Evolutionary conservation across 2,888 invertebrate genomes (phyloP).

Genomic region (Drosophila antonietae): DNA sequence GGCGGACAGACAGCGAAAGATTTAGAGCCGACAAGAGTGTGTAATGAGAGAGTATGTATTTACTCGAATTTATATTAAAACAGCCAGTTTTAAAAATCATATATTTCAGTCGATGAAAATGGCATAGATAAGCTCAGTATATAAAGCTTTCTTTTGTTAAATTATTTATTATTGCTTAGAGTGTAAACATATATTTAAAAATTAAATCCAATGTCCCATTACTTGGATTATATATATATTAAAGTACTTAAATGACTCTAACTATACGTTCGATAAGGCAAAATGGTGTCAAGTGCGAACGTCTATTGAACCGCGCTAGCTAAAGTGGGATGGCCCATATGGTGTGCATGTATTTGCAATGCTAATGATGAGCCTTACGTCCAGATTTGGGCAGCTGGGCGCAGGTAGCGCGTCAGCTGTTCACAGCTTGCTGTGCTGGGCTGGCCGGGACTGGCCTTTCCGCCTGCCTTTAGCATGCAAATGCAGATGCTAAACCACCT

Average conservation of each 20-base stretch:
- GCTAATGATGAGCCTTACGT: constrained; percentile 29
- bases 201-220: not conserved
- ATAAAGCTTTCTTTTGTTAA: too few species aligned
- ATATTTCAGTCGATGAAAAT: not conserved
- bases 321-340: constrained; percentile 20
- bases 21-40: too few species aligned
- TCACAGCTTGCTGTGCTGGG: not conserved
- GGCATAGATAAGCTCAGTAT: not conserved
- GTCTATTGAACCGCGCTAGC: constrained; percentile 30
- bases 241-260: not conserved
- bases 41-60: too few species aligned
- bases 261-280: not conserved
- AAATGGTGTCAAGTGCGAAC: constrained; percentile 64
- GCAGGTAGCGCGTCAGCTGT: constrained; percentile 19
- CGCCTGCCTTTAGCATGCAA: constrained; percentile 61
- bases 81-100: not conserved
- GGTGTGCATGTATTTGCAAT: constrained; percentile 27
- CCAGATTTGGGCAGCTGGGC: constrained; percentile 37
- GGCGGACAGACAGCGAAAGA: too few species aligned
- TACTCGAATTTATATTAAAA: too few species aligned
- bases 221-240: not conserved
- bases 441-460: constrained; percentile 13
- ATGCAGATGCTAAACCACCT: constrained; percentile 56
- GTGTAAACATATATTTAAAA: too few species aligned
- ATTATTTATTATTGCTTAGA: too few species aligned